Base-by-base conservation (phyloP, 2,113 vertebrate species). In the Elephas maximus region DNA sequence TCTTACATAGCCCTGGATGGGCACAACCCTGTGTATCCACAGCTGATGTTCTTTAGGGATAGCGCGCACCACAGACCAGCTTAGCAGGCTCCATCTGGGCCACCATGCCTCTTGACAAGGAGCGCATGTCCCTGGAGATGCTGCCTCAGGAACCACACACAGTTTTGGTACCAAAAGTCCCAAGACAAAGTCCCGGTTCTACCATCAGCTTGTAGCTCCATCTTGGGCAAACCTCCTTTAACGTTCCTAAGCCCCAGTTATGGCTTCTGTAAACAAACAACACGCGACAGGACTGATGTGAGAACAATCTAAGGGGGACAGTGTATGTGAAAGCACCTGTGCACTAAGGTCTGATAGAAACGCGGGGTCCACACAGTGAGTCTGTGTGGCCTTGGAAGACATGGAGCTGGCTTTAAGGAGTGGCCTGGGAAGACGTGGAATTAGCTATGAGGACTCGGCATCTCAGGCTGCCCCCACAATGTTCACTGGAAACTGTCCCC, bases 301-400 rank as follows among this genome's bases (percentile, higher is more conserved):
- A 69, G 17, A 57, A 33, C 30, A 30, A 30, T 30, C n/a, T 41
- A 8, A 86, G 7, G 23, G 23, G 8, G 37, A 67, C 14, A 57
- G 8, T 30, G 45, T 28, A 30, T 28, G 26, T 78, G 62, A 41
- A 77, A 80, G 48, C 1, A 69, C 24, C 60, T 45, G 20, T 11
- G n/a, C 9, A 3, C 30, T 10, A 21, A 48, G 23, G 44, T 2
- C 33, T 53, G 24, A 33, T 3, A 14, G 48, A 44, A 67, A 41
- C 9, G 0, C 4, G 2, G 51, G 87, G 86, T 4, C 3, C 6
- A 14, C 0, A 2, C 30, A 48, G 26, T 2, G 8, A 24, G 23
- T 26, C 45, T 21, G 23, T 2, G 33, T n/a, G 44, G 57, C 73
- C 78, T 18, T 20, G 44, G 63, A n/a, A 69, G 67, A 3, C 5